These are phyloP conservation scores for Cardinalis cardinalis DNA, from an alignment of 2,113 vertebrate species.

Conservation along the genomic window DNA sequence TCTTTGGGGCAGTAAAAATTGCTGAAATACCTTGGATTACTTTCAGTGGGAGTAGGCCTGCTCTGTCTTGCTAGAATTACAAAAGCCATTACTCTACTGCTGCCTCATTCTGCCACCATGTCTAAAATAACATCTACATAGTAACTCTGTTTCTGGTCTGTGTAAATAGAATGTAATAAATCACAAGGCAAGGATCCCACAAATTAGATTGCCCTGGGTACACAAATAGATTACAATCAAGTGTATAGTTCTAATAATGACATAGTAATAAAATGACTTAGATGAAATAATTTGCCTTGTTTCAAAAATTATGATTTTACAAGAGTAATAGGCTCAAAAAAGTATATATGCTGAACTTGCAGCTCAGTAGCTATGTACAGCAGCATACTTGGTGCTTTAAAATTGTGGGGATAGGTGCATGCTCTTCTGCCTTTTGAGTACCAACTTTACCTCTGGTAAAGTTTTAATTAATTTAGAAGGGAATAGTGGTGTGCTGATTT, in stretches of 20 bases:
- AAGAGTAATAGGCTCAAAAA: not conserved
- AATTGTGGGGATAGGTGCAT: not conserved
- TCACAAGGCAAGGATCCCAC: not conserved
- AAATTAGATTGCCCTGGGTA: not conserved
- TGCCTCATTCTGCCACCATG: not conserved
- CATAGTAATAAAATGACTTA: not conserved
- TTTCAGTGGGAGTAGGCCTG: not conserved
- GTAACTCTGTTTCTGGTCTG: not conserved
- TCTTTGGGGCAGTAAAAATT: not conserved
- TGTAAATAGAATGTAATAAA: not conserved
- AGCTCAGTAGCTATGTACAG: not conserved
- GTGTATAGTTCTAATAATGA: not conserved
- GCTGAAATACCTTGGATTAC: not conserved
- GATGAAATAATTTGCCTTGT: not conserved
- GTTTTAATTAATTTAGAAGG: not conserved
- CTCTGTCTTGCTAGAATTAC: not conserved
- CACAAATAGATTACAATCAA: not conserved
- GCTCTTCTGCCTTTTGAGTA: not conserved
- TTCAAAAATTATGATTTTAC: not conserved
- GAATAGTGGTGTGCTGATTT: not conserved
- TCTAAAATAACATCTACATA: not conserved
- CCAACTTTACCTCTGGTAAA: not conserved
- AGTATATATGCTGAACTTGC: not conserved
- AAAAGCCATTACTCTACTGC: not conserved
- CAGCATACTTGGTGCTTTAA: not conserved